phyloP scores from a whole-genome alignment of 2,113 vertebrate species.

The Epinephelus fuscoguttatus region DNA sequence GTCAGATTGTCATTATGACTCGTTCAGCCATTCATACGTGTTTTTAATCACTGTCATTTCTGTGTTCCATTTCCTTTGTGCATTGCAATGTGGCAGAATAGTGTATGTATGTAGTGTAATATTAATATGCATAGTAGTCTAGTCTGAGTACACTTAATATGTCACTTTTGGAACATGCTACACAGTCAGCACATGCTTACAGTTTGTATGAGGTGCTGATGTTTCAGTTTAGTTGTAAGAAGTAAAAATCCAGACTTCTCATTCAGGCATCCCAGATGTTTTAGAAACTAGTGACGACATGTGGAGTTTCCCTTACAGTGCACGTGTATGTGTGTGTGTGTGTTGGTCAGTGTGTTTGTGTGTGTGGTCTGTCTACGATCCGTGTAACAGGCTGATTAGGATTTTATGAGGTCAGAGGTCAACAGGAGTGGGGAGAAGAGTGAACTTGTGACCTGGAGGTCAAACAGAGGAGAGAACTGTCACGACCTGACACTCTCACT shows the following conservation, averaged over 20 bases:
- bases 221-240: neutral
- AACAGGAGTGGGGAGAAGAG: slow-evolving; percentile 59
- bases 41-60: too few relatives aligned
- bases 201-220: neutral
- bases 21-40: too few relatives aligned
- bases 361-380: slow-evolving; percentile 59
- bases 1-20: too few relatives aligned
- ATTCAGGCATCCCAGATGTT: slow-evolving; percentile 35
- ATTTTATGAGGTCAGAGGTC: slow-evolving; percentile 79
- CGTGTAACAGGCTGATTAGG: slow-evolving; percentile 76
- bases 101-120: neutral
- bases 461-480: slow-evolving; percentile 61
- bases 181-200: neutral
- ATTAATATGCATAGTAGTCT: neutral
- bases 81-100: neutral
- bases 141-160: neutral
- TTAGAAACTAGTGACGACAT: slow-evolving; percentile 34
- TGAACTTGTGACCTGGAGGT: slow-evolving; percentile 61
- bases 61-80: too few relatives aligned
- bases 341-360: slow-evolving; percentile 37
- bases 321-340: neutral
- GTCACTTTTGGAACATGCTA: neutral
- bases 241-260: slow-evolving; percentile 3
- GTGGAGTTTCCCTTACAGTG: slow-evolving; percentile 46
- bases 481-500: slow-evolving; percentile 53